A percentile compares a stretch with the other conserved stretches of the same genome.
Evolutionary conservation across 2,113 vertebrate species (phyloP).

Genomic region (Cheirogaleus medius): DNA sequence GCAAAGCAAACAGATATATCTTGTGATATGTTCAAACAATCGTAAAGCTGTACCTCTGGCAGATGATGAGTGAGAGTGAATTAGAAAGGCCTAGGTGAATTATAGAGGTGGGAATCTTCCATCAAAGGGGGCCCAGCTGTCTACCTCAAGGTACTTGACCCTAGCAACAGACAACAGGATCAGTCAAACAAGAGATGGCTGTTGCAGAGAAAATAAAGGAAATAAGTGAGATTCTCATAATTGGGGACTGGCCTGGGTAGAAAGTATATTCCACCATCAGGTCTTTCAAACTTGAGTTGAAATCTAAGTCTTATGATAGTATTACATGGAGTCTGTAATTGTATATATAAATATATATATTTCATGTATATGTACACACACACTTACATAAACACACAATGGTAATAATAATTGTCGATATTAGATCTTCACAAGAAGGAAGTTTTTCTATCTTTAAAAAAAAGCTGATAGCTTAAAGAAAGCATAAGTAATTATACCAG

Average conservation of each 20-base stretch:
- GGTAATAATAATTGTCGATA: not conserved
- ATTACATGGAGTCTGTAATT: not conserved
- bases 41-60: conserved; percentile 47
- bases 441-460: not conserved
- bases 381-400: not conserved
- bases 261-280: not conserved
- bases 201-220: not conserved
- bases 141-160: conserved; percentile 44
- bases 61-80: conserved; percentile 54
- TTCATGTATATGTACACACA: not conserved
- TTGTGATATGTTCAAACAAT: not conserved
- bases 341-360: no score
- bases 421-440: not conserved
- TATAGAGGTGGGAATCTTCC: conserved; percentile 55
- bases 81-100: conserved; percentile 65
- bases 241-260: not conserved
- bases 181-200: conserved; percentile 8
- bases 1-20: conserved; percentile 63
- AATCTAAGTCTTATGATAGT: not conserved
- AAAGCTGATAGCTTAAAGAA: not conserved
- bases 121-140: conserved; percentile 54
- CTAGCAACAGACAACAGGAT: not conserved
- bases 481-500: conserved; percentile 66
- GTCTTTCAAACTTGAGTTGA: not conserved
- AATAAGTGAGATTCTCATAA: not conserved